These are phyloP conservation scores for Echeneis naucrates DNA, from an alignment of 2,797 vertebrate genomes.

Conservation along the genomic window DNA sequence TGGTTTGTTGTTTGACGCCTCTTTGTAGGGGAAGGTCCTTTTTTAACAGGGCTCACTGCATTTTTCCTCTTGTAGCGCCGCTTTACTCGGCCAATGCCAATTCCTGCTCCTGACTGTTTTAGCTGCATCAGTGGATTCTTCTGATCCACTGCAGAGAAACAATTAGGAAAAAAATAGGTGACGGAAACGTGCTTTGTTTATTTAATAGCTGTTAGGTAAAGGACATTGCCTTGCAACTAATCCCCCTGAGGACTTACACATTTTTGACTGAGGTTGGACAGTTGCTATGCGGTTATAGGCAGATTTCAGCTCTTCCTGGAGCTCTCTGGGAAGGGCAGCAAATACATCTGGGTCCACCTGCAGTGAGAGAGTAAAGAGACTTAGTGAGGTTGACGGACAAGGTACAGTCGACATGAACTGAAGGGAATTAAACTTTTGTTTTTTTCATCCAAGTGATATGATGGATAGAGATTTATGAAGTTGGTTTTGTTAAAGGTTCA, in stretches of 20 bases:
- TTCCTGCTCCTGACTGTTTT: constrained; percentile 80
- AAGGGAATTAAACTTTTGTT: background rate
- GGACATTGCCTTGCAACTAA: background rate
- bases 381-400: background rate
- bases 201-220: background rate
- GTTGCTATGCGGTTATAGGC: constrained; percentile 89
- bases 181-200: background rate
- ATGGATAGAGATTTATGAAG: too few species aligned
- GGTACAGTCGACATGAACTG: background rate
- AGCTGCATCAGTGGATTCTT: constrained; percentile 90
- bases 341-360: constrained; percentile 98
- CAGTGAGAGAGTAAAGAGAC: constrained; percentile 15
- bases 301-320: constrained; percentile 94
- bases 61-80: constrained; percentile 89
- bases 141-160: constrained; percentile 78
- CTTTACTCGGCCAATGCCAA: constrained; percentile 82
- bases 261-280: constrained; percentile 70
- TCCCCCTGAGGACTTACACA: constrained; percentile 74
- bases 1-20: constrained; percentile 81
- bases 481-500: too few species aligned
- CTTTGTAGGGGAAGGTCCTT: constrained; percentile 90
- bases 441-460: too few species aligned
- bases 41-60: constrained; percentile 85
- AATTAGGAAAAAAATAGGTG: background rate
- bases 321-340: constrained; percentile 93